These are phyloP conservation scores for Hofmannophila pseudospretella DNA, from an alignment of 2,888 invertebrate species.

Conservation along the genomic window DNA sequence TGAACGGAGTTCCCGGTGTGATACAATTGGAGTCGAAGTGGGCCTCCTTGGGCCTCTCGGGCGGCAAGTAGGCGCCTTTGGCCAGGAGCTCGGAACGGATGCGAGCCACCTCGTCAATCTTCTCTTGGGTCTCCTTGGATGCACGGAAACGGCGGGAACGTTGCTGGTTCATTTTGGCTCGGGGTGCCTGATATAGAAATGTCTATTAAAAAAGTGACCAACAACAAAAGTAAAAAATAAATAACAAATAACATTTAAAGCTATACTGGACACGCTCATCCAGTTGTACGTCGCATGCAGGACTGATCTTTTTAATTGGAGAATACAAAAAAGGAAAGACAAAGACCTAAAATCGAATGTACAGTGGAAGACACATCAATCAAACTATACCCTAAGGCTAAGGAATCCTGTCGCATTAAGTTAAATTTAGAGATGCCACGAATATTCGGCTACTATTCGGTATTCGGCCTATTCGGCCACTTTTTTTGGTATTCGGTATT, in stretches of 20 bases:
- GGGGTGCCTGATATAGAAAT: conserved; percentile 88
- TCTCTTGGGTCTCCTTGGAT: conserved; percentile 95
- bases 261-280: background rate
- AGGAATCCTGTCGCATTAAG: too few relatives aligned
- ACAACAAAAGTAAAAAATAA: background rate
- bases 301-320: too few relatives aligned
- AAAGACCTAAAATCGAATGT: too few relatives aligned
- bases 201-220: background rate
- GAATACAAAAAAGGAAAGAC: too few relatives aligned
- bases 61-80: conserved; percentile 87
- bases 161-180: conserved; percentile 99
- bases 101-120: conserved; percentile 89
- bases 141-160: conserved; percentile 97
- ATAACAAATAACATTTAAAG: background rate
- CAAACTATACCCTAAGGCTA: too few relatives aligned
- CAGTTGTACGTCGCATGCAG: too few relatives aligned
- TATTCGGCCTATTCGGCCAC: too few relatives aligned
- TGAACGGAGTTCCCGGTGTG: conserved; percentile 99
- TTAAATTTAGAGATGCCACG: too few relatives aligned
- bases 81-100: conserved; percentile 84
- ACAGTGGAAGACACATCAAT: too few relatives aligned
- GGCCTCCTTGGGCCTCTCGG: conserved; percentile 92
- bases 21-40: conserved; percentile 99
- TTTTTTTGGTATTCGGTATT: too few relatives aligned
- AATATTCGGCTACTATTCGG: too few relatives aligned